Conservation (phyloP, 2,888 invertebrate genomes). For the Andrena bucephala region DNA sequence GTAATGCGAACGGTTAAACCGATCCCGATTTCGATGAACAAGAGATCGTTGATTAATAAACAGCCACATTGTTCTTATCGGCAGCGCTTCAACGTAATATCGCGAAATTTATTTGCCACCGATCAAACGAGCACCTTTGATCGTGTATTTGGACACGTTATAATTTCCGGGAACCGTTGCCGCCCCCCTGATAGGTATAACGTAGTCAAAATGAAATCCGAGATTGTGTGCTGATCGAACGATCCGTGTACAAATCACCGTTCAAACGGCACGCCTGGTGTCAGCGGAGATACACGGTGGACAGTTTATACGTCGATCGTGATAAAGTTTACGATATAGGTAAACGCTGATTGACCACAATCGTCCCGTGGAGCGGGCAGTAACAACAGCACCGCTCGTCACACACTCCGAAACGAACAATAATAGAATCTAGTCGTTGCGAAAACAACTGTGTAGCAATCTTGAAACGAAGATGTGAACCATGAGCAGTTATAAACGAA, state of each 20-base stretch:
- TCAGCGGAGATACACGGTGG: slow-evolving; percentile 52
- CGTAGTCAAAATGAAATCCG: slow-evolving; percentile 81
- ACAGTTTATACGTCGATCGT: slow-evolving; percentile 75
- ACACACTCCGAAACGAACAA: slow-evolving; percentile 10
- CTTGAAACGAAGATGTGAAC: slow-evolving; percentile 1
- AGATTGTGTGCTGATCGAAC: slow-evolving; percentile 80
- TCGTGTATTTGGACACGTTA: slow-evolving; percentile 27
- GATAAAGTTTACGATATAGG: slow-evolving; percentile 76
- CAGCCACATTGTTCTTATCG: slow-evolving; percentile 1
- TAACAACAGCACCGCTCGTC: neutral
- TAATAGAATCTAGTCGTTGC: slow-evolving; percentile 10
- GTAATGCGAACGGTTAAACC: neutral
- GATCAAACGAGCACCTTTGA: slow-evolving; percentile 25
- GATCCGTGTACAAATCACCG: slow-evolving; percentile 78
- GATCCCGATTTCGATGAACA: neutral
- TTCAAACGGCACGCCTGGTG: slow-evolving; percentile 48
- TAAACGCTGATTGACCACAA: slow-evolving; percentile 51
- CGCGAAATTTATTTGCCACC: slow-evolving; percentile 40
- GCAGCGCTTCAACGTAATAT: neutral
- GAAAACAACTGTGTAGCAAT: slow-evolving; percentile 13
- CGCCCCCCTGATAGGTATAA: slow-evolving; percentile 72
- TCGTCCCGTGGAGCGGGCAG: slow-evolving; percentile 25
- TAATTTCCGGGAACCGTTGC: slow-evolving; percentile 55
- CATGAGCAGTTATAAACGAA: neutral
- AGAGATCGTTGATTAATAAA: neutral